Percentiles rank a stretch among this genome's conserved stretches.
Evolutionary conservation across 2,888 invertebrate species (phyloP).

Genomic region (Diarsia dahlii): DNA sequence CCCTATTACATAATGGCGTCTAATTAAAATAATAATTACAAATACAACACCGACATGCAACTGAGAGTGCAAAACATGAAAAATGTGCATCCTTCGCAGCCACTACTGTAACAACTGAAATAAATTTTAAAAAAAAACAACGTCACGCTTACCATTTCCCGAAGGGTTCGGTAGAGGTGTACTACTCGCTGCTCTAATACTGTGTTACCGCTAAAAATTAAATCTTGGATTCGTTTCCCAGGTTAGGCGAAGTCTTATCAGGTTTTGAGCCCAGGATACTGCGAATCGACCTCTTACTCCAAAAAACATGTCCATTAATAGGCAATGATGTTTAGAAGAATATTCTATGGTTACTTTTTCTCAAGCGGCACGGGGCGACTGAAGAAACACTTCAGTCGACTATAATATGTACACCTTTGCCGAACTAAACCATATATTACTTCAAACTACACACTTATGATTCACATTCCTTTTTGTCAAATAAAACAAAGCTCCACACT

Average conservation of each 20-base stretch:
- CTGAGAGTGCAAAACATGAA: constrained; percentile 16
- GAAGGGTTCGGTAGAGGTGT: neutral
- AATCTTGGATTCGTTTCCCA: neutral
- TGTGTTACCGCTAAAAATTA: neutral
- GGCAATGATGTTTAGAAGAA: too few species aligned
- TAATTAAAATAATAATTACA: constrained; percentile 3
- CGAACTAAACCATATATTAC: neutral
- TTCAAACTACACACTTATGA: neutral
- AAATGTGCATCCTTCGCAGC: neutral
- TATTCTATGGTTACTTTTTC: too few species aligned
- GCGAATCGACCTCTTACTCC: too few species aligned
- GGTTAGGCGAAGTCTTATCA: neutral
- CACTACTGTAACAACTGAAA: neutral
- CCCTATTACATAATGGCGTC: neutral
- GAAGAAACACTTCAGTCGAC: too few species aligned
- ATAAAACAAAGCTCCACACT: constrained; percentile 21
- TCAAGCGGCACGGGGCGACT: too few species aligned
- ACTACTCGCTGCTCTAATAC: neutral
- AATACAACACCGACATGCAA: constrained; percentile 28
- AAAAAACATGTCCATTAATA: too few species aligned
- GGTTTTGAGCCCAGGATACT: neutral
- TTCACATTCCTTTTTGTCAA: constrained; percentile 7
- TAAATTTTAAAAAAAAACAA: neutral
- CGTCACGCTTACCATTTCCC: neutral
- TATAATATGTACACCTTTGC: neutral